These are phyloP conservation scores for Leptatherina wallacei DNA, from an alignment of 2,797 vertebrate species.

Conservation along the genomic window DNA sequence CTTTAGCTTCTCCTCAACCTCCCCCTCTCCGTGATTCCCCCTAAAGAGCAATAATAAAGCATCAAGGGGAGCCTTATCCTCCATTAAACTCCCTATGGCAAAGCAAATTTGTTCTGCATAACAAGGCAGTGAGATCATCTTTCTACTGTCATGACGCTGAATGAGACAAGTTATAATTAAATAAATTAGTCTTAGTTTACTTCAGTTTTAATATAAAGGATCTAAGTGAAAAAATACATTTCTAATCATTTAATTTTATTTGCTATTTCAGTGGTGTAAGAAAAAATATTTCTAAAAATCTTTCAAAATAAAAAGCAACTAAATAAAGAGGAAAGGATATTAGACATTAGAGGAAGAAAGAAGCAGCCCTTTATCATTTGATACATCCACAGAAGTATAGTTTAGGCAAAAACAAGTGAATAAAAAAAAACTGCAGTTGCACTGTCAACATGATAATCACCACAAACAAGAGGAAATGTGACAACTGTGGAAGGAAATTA, in stretches of 20 bases:
- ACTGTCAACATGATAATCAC: not conserved
- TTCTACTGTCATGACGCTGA: not conserved
- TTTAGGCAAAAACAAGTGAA: not conserved
- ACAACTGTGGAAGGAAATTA: not conserved
- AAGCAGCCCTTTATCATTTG: not conserved
- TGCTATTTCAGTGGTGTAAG: not conserved
- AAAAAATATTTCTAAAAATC: not conserved
- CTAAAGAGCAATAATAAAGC: not conserved
- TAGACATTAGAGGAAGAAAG: not conserved
- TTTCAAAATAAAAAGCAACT: not conserved
- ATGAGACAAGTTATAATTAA: too few relatives aligned
- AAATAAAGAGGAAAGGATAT: not conserved
- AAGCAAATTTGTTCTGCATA: not conserved
- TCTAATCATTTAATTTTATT: not conserved
- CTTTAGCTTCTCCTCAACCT: not conserved
- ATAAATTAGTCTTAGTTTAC: not conserved
- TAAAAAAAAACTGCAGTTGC: not conserved
- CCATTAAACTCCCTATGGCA: not conserved
- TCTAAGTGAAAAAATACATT: not conserved
- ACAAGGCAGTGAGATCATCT: not conserved
- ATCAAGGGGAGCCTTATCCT: not conserved
- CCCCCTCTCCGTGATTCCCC: too few relatives aligned
- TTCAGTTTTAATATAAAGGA: not conserved
- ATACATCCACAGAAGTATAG: not conserved
- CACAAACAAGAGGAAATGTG: not conserved